Evolutionary conservation across 2,797 vertebrate species (phyloP), one percentile per base, ranked within the genome.

Genomic region (Ispidina lecontei): DNA sequence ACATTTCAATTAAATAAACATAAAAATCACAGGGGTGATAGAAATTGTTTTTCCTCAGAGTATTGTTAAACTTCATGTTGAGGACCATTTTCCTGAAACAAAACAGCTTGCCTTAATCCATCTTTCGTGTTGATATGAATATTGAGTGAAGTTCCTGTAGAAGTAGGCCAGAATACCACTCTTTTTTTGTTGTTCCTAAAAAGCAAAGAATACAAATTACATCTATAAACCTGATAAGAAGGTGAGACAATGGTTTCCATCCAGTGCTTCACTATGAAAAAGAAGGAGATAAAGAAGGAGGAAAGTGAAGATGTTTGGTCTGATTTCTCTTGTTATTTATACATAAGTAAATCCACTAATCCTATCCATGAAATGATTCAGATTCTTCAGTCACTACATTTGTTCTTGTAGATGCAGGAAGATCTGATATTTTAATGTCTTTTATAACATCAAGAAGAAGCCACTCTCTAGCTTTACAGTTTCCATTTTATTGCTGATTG

Each of bases 401-500:
- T 85, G 14, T 84, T 91, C 43, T 72, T 64, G 84, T 60, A 89
- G 43, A 72, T 74, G 7, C 55, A 70, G 44, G 37, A 86, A 70
- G 54, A 69, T 9, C 41, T 28, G 59, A 69, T 88, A 90, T 63
- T 59, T 9, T 4, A 1, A 51, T 47, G 19, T 56, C 46, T 68
- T 5, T 56, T 62, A 25, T 6, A 47, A 70, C 25, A 84, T 62
- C 28, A 95, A 87, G 56, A 91, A 90, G 25, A 70, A 93, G 47
- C 49, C 71, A 84, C 68, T 84, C 73, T 80, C n/a, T 64, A 84
- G 20, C n/a, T 89, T 72, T 94, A 84, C 23, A 59, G 74, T 95
- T 86, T 95, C 90, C 74, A 62, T 89, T 95, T 96, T 95, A 95
- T 96, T 95, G 95, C 94, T 91, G 71, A 78, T 90, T 23, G 28